phyloP scores from a whole-genome alignment of 2,113 vertebrate species.

The Tretioscincus oriximinensis region DNA sequence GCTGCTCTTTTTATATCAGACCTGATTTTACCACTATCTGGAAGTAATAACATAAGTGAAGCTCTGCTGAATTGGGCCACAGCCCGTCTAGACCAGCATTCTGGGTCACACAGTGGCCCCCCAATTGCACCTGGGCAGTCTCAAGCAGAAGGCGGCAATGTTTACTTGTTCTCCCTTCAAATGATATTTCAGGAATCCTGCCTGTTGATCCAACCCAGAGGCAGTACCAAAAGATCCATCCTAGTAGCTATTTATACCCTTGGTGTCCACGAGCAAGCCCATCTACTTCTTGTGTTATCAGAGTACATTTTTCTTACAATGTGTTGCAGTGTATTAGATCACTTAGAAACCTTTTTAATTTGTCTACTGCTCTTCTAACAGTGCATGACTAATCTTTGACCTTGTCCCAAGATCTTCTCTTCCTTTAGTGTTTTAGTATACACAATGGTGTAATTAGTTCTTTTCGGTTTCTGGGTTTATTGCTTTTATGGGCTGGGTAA shows the following conservation, averaged over 20 bases:
- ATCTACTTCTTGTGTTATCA: not conserved
- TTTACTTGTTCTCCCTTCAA: too few relatives aligned
- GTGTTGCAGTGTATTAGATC: not conserved
- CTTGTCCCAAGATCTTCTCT: not conserved
- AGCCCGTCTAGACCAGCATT: too few relatives aligned
- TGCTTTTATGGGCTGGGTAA: not conserved
- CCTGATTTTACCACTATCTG: too few relatives aligned
- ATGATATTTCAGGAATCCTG: not conserved
- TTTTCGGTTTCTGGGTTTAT: not conserved
- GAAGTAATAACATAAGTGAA: too few relatives aligned
- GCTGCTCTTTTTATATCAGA: too few relatives aligned
- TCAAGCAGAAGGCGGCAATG: too few relatives aligned
- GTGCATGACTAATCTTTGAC: not conserved
- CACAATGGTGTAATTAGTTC: not conserved
- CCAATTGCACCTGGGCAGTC: too few relatives aligned
- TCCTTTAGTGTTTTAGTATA: not conserved
- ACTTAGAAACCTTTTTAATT: not conserved
- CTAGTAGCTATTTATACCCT: too few relatives aligned
- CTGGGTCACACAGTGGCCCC: too few relatives aligned
- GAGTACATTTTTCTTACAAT: not conserved
- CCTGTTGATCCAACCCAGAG: not conserved
- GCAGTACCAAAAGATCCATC: too few relatives aligned
- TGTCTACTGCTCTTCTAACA: not conserved
- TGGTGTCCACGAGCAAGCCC: too few relatives aligned
- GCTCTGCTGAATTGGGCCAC: too few relatives aligned